Evolutionary conservation across 1,140 invertebrate species (phyloP).

Genomic region (Cyclina sinensis): DNA sequence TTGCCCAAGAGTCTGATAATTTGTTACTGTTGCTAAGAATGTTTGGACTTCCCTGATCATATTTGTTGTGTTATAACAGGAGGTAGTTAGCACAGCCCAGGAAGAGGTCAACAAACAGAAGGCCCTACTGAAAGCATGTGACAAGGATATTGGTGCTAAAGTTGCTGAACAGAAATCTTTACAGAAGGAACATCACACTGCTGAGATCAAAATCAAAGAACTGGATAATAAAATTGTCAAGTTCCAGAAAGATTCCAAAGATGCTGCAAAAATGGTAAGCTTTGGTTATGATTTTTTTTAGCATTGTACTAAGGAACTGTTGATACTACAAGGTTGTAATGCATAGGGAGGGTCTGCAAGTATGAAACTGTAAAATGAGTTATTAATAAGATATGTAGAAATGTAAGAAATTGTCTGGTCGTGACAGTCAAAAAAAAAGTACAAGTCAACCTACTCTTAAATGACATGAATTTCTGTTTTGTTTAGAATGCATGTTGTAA

Average conservation of each 20-base stretch:
- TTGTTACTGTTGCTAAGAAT: background rate
- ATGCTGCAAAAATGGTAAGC: slow-evolving; percentile 86
- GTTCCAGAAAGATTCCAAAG: slow-evolving; percentile 86
- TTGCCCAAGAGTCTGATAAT: too few species aligned
- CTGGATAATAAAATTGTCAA: slow-evolving; percentile 90
- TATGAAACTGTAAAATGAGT: too few species aligned
- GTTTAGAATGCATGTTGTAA: too few species aligned
- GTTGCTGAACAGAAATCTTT: slow-evolving; percentile 91
- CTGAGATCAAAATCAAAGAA: slow-evolving; percentile 93
- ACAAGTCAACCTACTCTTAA: too few species aligned
- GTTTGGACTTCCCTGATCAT: background rate
- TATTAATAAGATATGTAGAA: too few species aligned
- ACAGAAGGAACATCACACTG: slow-evolving; percentile 89
- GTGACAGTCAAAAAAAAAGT: too few species aligned
- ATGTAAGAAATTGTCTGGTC: too few species aligned
- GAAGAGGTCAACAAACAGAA: slow-evolving; percentile 92
- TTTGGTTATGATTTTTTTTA: too few species aligned
- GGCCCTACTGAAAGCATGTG: slow-evolving; percentile 91
- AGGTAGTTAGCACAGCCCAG: slow-evolving; percentile 87
- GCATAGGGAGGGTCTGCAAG: too few species aligned
- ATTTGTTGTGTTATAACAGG: slow-evolving; percentile 70
- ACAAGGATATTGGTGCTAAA: slow-evolving; percentile 91
- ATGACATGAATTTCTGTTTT: too few species aligned
- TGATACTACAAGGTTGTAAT: too few species aligned
- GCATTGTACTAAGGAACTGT: too few species aligned